Evolutionary conservation across 2,113 vertebrate genomes (phyloP).

Genomic region (Ammodytes marinus): DNA sequence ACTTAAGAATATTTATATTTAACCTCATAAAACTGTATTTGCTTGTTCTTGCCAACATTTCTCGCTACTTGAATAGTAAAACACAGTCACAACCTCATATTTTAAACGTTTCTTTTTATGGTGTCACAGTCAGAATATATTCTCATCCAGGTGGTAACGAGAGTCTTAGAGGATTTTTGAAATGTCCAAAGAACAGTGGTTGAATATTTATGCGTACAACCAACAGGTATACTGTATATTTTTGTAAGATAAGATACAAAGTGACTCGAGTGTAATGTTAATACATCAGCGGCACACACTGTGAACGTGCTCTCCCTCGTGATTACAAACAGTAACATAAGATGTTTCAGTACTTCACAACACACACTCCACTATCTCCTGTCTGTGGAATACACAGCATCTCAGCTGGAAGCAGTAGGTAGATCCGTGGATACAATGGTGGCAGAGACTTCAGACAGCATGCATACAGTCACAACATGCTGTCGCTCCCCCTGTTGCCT

Average conservation of each 20-base stretch:
- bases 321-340: background rate
- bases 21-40: too few relatives aligned
- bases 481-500: slow-evolving; percentile 85
- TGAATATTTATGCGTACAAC: slow-evolving; percentile 8
- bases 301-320: background rate
- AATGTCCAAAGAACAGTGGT: slow-evolving; percentile 12
- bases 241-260: background rate
- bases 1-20: too few relatives aligned
- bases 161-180: slow-evolving; percentile 23
- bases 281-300: slow-evolving; percentile 7
- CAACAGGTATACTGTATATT: background rate
- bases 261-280: background rate
- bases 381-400: slow-evolving; percentile 24
- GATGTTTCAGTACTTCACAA: background rate
- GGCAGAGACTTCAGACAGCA: slow-evolving; percentile 92
- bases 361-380: slow-evolving; percentile 18
- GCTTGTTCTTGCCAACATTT: background rate
- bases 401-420: slow-evolving; percentile 92
- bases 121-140: slow-evolving; percentile 10
- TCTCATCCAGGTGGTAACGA: slow-evolving; percentile 17
- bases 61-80: background rate
- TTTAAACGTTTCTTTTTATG: background rate
- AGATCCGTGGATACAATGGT: slow-evolving; percentile 89
- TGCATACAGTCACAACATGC: slow-evolving; percentile 88
- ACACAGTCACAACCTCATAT: background rate